A percentile compares a stretch with the other conserved stretches of the same genome.
Conservation (phyloP, 2,888 invertebrate species). For the Capitulum mitella region DNA sequence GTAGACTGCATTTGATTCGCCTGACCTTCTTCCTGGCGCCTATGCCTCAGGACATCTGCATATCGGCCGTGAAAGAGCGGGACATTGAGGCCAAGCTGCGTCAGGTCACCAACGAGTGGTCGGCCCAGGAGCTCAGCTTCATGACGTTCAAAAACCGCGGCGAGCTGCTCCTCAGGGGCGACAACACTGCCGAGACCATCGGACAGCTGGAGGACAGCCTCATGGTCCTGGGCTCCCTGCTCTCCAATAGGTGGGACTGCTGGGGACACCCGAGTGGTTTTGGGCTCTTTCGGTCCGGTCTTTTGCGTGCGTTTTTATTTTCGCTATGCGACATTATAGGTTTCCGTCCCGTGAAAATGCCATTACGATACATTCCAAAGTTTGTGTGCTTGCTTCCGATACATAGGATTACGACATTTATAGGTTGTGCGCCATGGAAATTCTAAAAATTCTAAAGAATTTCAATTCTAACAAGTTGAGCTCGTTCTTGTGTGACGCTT, state of each 20-base stretch:
- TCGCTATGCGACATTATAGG: no score
- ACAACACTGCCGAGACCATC: slow-evolving; percentile 91
- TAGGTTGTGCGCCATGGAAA: no score
- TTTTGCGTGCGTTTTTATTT: no score
- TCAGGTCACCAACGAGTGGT: slow-evolving; percentile 93
- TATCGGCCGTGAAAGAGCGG: slow-evolving; percentile 95
- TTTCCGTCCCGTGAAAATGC: no score
- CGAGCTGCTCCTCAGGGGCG: slow-evolving; percentile 80
- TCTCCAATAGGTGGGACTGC: slow-evolving; percentile 68
- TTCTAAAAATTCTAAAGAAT: no score
- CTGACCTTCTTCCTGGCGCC: no score
- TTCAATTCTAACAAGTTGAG: no score
- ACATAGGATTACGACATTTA: no score
- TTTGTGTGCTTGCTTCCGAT: no score
- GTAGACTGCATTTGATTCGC: no score
- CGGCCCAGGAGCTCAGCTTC: slow-evolving; percentile 83
- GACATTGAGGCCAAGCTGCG: slow-evolving; percentile 93
- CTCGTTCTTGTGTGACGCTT: background rate
- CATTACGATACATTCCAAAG: no score
- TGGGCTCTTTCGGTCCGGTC: no score
- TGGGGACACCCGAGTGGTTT: background rate
- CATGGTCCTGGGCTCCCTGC: slow-evolving; percentile 88
- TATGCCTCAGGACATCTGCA: slow-evolving; percentile 87
- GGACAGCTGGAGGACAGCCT: slow-evolving; percentile 90
- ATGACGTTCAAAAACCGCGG: slow-evolving; percentile 92